Conservation (phyloP, 1,140 invertebrate species). For the Hyphantria cunea region DNA sequence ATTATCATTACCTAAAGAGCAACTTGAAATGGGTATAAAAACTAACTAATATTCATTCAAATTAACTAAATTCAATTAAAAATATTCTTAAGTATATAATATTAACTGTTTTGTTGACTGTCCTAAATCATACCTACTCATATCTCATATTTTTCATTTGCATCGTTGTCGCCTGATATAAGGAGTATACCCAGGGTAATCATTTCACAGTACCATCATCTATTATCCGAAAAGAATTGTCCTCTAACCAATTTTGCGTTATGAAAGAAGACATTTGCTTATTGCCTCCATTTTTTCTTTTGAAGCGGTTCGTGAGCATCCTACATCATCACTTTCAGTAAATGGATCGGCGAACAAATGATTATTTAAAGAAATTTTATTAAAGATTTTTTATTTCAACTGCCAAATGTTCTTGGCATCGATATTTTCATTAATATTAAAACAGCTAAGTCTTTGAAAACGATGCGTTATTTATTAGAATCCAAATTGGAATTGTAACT, state of each 20-base stretch:
- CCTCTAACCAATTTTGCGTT: slow-evolving; percentile 68
- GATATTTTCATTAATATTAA: too few relatives aligned
- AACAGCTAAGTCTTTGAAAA: too few relatives aligned
- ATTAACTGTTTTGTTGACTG: not conserved
- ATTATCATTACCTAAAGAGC: too few relatives aligned
- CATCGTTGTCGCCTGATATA: slow-evolving; percentile 4
- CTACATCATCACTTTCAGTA: slow-evolving; percentile 55
- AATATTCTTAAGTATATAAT: too few relatives aligned
- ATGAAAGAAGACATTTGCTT: slow-evolving; percentile 71
- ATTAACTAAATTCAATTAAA: too few relatives aligned
- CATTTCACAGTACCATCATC: slow-evolving; percentile 56
- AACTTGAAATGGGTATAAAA: too few relatives aligned
- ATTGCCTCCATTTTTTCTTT: slow-evolving; percentile 65
- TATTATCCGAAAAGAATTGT: slow-evolving; percentile 55
- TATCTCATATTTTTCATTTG: slow-evolving; percentile 15
- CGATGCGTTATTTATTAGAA: too few relatives aligned
- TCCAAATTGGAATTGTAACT: too few relatives aligned
- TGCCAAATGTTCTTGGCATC: too few relatives aligned
- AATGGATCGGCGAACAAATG: slow-evolving; percentile 45
- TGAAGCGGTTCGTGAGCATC: slow-evolving; percentile 49
- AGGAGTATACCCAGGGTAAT: slow-evolving; percentile 40
- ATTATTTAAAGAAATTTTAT: slow-evolving; percentile 25
- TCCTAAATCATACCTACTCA: not conserved
- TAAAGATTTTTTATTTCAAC: slow-evolving; percentile 3
- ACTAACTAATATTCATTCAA: too few relatives aligned